phyloP scores from a whole-genome alignment of 2,797 vertebrate species.

The Microctenopoma stevenorrisi region DNA sequence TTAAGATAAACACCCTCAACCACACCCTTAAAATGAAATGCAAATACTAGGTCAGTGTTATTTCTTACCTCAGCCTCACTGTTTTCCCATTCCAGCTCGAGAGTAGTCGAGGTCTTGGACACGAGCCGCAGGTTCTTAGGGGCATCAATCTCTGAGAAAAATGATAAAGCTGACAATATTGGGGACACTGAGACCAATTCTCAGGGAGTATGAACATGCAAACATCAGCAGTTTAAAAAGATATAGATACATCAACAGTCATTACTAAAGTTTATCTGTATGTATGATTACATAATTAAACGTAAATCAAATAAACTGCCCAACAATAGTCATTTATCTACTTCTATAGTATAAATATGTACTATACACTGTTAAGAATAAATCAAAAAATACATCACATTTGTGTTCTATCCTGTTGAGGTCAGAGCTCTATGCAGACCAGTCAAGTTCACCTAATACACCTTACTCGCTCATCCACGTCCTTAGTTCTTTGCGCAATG shows the following conservation, averaged over 20 bases:
- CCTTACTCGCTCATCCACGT: too few species aligned
- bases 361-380: too few species aligned
- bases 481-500: too few species aligned
- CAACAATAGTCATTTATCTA: neutral
- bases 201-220: slow-evolving; percentile 63
- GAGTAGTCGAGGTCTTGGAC: slow-evolving; percentile 86
- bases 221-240: slow-evolving; percentile 50
- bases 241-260: slow-evolving; percentile 16
- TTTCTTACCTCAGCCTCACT: slow-evolving; percentile 89
- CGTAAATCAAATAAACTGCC: neutral
- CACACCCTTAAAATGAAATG: neutral
- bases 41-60: neutral
- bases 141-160: slow-evolving; percentile 94
- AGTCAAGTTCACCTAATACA: too few species aligned
- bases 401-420: too few species aligned
- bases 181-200: slow-evolving; percentile 80
- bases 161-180: slow-evolving; percentile 83
- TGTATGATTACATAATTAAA: neutral
- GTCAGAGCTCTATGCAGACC: too few species aligned
- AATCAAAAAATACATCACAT: too few species aligned
- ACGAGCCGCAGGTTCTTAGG: slow-evolving; percentile 93
- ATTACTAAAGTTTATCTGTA: neutral
- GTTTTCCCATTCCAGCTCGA: slow-evolving; percentile 97
- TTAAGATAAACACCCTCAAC: neutral
- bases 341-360: too few species aligned